A percentile compares a stretch with the other conserved stretches of the same genome.
These are phyloP conservation scores for Botia almorhae DNA, from an alignment of 2,797 vertebrate genomes.

Conservation along the genomic window DNA sequence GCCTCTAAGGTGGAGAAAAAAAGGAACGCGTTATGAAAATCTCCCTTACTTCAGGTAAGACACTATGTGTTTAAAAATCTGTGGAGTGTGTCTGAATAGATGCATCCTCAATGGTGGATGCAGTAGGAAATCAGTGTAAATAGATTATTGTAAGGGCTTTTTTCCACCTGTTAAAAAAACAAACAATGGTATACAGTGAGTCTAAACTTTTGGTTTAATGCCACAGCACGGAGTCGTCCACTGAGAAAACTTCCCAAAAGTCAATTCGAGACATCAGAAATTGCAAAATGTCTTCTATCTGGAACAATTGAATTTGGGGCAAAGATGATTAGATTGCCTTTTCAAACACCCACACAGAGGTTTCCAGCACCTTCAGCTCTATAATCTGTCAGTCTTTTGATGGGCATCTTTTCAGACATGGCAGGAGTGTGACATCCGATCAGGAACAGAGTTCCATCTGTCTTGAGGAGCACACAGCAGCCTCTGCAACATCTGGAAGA, in stretches of 20 bases:
- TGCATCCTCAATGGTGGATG: constrained; percentile 52
- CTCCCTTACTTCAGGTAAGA: constrained; percentile 2
- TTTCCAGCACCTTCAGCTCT: constrained; percentile 61
- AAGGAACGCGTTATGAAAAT: constrained; percentile 45
- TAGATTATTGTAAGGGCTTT: constrained; percentile 35
- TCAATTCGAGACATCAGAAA: constrained; percentile 69
- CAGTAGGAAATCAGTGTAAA: constrained; percentile 39
- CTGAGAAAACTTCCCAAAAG: constrained; percentile 69
- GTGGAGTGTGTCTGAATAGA: constrained; percentile 19
- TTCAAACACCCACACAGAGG: constrained; percentile 70
- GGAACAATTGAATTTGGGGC: constrained; percentile 75
- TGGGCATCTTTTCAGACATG: constrained; percentile 68
- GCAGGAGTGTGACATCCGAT: constrained; percentile 42
- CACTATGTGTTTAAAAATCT: constrained; percentile 16
- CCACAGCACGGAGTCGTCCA: constrained; percentile 58
- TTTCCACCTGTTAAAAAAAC: constrained; percentile 42
- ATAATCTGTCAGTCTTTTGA: constrained; percentile 73
- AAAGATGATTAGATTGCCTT: constrained; percentile 73
- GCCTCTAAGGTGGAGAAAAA: constrained; percentile 8
- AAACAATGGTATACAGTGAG: constrained; percentile 48
- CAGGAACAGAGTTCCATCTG: constrained; percentile 42
- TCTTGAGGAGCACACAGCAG: constrained; percentile 68
- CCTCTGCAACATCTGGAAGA: neutral
- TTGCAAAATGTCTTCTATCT: constrained; percentile 69
- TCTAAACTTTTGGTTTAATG: constrained; percentile 70